These are phyloP conservation scores for Premnoplex brunnescens DNA, from an alignment of 2,797 vertebrate species.

Conservation along the genomic window DNA sequence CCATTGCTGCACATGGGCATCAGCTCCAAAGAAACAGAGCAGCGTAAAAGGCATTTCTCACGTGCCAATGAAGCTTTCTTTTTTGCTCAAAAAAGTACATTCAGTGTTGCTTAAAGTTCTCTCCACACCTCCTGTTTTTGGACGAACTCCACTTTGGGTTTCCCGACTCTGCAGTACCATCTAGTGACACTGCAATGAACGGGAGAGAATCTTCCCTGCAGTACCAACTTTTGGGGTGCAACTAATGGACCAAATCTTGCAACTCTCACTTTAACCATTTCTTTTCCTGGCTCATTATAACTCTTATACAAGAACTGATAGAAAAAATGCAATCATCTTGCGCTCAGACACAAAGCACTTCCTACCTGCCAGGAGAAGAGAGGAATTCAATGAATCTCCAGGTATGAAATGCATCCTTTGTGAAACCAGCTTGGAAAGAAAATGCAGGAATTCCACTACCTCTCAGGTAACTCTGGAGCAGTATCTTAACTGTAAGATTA, in stretches of 20 bases:
- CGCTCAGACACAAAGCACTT: background rate
- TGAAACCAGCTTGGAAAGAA: background rate
- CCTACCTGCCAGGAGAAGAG: background rate
- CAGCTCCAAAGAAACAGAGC: background rate
- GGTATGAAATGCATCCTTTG: background rate
- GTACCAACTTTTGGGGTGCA: background rate
- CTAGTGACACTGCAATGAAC: background rate
- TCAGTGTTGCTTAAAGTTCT: background rate
- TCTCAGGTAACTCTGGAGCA: background rate
- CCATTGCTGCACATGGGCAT: rapidly evolving
- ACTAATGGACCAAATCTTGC: background rate
- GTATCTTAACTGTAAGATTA: background rate
- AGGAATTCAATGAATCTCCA: background rate
- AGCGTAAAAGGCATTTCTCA: background rate
- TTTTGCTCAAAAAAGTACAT: background rate
- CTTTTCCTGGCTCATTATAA: background rate
- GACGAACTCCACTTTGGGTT: rapidly evolving
- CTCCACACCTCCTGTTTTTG: background rate
- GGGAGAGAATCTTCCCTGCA: background rate
- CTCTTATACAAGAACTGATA: background rate
- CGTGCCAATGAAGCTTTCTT: background rate
- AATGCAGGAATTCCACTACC: background rate
- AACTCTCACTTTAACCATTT: background rate
- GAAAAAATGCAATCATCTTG: background rate
- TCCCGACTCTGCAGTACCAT: conserved; percentile 31